These are phyloP conservation scores for Ammodytes dubius DNA, from an alignment of 2,113 vertebrate genomes.

Conservation along the genomic window DNA sequence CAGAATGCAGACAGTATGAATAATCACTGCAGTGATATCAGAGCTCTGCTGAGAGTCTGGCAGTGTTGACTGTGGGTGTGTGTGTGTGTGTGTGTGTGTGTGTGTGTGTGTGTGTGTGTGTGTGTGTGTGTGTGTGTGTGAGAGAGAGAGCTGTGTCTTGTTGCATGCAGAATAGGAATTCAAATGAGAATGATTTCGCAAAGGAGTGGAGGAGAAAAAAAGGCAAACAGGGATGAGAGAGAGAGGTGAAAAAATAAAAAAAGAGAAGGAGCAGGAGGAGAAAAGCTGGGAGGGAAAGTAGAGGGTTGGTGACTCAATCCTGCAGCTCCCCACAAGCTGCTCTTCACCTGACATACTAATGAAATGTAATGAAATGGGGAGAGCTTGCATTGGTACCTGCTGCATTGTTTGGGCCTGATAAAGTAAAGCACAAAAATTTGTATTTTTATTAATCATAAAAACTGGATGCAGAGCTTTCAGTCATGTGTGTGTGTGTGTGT, in stretches of 20 bases:
- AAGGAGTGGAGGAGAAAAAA: slow-evolving; percentile 33
- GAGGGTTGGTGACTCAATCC: slow-evolving; percentile 75
- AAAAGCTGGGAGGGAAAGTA: slow-evolving; percentile 42
- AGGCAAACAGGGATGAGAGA: slow-evolving; percentile 46
- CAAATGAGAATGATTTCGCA: slow-evolving; percentile 68
- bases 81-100: not conserved
- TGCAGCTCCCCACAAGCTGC: slow-evolving; percentile 70
- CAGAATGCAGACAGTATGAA: slow-evolving; percentile 52
- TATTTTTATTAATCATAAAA: slow-evolving; percentile 8
- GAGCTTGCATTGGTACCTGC: slow-evolving; percentile 17
- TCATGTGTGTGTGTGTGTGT: not conserved
- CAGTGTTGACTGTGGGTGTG: slow-evolving; percentile 24
- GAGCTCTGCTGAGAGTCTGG: slow-evolving; percentile 50
- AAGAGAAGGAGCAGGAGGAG: slow-evolving; percentile 8
- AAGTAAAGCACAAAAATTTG: slow-evolving; percentile 10
- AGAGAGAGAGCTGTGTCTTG: slow-evolving; percentile 27
- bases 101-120: not conserved
- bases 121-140: not conserved
- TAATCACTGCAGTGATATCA: slow-evolving; percentile 45
- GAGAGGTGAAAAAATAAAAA: slow-evolving; percentile 17
- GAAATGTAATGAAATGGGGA: slow-evolving; percentile 42
- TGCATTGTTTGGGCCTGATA: slow-evolving; percentile 31
- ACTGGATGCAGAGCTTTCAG: slow-evolving; percentile 15
- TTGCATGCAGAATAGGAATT: slow-evolving; percentile 59
- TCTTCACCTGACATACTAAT: slow-evolving; percentile 69